Evolutionary conservation across 2,797 vertebrate species (phyloP), one percentile per base, ranked within the genome.

Genomic region (Ptychobarbus kaznakovi): DNA sequence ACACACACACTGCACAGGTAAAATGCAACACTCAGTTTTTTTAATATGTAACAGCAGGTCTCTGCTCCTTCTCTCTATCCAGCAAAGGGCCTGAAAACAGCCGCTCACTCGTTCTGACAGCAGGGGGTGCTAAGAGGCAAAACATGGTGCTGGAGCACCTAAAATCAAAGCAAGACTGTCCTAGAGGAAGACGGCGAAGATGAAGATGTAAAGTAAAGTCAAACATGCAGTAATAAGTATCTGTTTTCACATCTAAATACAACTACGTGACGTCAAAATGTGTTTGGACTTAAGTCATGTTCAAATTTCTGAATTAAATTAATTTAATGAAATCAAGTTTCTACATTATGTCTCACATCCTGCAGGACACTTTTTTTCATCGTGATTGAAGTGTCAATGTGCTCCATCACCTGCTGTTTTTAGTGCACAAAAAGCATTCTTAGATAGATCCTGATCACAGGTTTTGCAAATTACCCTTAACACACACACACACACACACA

Each of bases 111-210:
- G 20, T 82, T 58, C 80, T 82, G 51, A 72, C 81, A 83, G 81
- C 70, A 83, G 81, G 70, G 56, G 81, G 81, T 38, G 70, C 81
- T 18, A 80, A 68, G 28, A 80, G 63, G 10, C 58, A 83, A 49
- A 83, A 49, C 42, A 83, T 66, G 10, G 11, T 3, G 1, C 8
- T 42, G 51, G 6, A 56, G 5, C 46, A 40, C 66, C 13, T 42
- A 0, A 44, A 53, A 25, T 32, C 10, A 38, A 49, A 51, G 1
- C 11, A 56, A 40, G 7, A 15, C 44, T 40, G 7, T 53, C 28
- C 44, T 28, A 1, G n/a, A 73, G 44, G 44, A 74, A 51, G 28
- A 51, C 16, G 0, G 8, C 11, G 28, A 20, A 32, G 44, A 11
- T 74, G 8, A 51, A 53, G 61, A 65, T 65, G 46, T 6, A 18